Percentiles rank a stretch among this genome's conserved stretches.
Conservation (phyloP, 1,140 invertebrate genomes). For the Halesus radiatus region DNA sequence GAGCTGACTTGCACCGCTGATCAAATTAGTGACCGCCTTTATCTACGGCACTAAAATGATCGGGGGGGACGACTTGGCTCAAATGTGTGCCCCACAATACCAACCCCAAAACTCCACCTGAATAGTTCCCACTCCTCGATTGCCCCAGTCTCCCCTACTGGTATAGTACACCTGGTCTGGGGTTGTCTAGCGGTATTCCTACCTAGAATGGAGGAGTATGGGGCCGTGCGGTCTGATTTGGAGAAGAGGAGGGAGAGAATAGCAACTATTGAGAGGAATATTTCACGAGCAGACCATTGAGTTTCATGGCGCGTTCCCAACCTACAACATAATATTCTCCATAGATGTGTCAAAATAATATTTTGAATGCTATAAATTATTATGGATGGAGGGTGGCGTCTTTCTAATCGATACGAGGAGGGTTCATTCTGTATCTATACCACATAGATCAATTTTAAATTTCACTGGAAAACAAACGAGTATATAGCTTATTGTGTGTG, state of each 20-base stretch:
- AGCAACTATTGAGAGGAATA: no score
- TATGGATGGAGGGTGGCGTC: background rate
- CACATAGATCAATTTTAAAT: no score
- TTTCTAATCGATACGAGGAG: no score
- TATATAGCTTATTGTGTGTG: no score
- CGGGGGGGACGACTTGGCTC: background rate
- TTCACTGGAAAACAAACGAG: no score
- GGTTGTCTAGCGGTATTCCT: background rate
- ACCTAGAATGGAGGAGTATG: background rate
- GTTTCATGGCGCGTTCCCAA: no score
- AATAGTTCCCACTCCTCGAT: background rate
- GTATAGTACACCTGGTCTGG: background rate
- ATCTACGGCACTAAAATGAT: slow-evolving; percentile 22
- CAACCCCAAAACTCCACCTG: background rate
- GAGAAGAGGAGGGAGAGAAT: background rate
- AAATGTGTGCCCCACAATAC: slow-evolving; percentile 15
- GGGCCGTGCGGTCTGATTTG: background rate
- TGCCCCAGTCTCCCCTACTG: background rate
- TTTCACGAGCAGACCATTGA: no score
- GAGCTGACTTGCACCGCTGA: slow-evolving; percentile 37
- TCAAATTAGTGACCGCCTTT: slow-evolving; percentile 37
- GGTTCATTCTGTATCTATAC: no score
- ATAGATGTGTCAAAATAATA: no score
- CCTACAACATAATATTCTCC: no score
- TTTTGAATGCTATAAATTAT: no score